These are phyloP conservation scores for Planococcus citri DNA, from an alignment of 1,140 invertebrate species.

Conservation along the genomic window DNA sequence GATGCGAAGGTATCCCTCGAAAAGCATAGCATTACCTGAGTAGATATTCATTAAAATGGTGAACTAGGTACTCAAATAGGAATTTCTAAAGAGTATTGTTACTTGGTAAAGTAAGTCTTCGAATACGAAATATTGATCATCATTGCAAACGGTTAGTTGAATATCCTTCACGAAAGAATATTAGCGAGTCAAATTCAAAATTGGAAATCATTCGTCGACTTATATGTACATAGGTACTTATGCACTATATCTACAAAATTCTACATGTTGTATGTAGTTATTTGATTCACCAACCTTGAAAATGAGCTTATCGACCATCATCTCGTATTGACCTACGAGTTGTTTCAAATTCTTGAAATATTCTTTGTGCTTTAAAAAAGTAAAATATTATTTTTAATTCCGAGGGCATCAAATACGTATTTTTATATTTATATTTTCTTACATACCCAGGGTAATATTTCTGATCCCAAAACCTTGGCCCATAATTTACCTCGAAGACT, in stretches of 20 bases:
- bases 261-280: too few species aligned
- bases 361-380: constrained; percentile 53
- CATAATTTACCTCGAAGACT: constrained; percentile 63
- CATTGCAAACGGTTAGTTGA: constrained; percentile 87
- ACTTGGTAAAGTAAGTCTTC: constrained; percentile 92
- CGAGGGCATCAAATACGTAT: background rate
- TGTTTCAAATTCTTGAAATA: constrained; percentile 64
- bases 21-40: constrained; percentile 79
- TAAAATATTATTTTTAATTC: constrained; percentile 22
- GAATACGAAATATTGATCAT: constrained; percentile 96
- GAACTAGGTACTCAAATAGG: too few species aligned
- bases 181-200: background rate
- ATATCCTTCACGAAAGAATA: constrained; percentile 64
- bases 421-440: constrained; percentile 22
- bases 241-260: background rate
- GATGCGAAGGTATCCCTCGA: constrained; percentile 75
- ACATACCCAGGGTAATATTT: constrained; percentile 52
- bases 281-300: constrained; percentile 72
- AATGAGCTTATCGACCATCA: constrained; percentile 85
- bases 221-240: constrained; percentile 4
- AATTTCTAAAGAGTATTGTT: constrained; percentile 6
- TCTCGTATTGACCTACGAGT: constrained; percentile 73
- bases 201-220: constrained; percentile 21
- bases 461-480: constrained; percentile 66
- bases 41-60: constrained; percentile 15